phyloP scores from a whole-genome alignment of 2,888 invertebrate species.

The Erynnis tages region DNA sequence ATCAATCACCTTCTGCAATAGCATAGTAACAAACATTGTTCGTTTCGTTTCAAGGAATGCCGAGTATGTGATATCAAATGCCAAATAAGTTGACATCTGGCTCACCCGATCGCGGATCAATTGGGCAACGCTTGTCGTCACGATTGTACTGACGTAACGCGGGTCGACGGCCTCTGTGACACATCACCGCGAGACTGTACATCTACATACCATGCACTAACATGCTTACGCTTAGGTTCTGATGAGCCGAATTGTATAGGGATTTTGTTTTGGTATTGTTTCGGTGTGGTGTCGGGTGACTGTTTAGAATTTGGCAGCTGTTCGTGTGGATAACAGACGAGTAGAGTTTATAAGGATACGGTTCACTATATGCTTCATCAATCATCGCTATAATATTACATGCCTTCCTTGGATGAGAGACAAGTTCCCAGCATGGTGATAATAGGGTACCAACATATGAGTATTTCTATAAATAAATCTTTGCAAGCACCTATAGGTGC shows the following conservation, averaged over 20 bases:
- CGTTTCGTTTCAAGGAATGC: not conserved
- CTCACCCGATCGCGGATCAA: constrained; percentile 15
- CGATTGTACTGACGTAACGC: constrained; percentile 40
- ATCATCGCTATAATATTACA: no score
- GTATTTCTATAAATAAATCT: no score
- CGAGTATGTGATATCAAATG: constrained; percentile 7
- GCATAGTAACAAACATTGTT: constrained; percentile 1
- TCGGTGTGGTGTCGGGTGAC: not conserved
- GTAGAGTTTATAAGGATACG: no score
- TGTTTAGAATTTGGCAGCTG: no score
- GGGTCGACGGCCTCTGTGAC: constrained; percentile 40
- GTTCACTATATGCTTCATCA: no score
- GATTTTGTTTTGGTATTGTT: constrained; percentile 8
- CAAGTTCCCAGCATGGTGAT: no score
- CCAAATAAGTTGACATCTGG: constrained; percentile 16
- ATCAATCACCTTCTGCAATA: no score
- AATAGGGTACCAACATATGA: no score
- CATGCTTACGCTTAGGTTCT: constrained; percentile 13
- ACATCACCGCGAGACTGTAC: constrained; percentile 28
- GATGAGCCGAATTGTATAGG: constrained; percentile 11
- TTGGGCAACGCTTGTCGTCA: constrained; percentile 27
- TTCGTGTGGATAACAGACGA: no score
- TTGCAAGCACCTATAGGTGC: no score
- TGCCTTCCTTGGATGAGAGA: no score
- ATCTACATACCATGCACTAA: constrained; percentile 15